Evolutionary conservation across 2,113 vertebrate genomes (phyloP), one percentile per base, ranked within the genome.

Genomic region (Dipodomys ordii): DNA sequence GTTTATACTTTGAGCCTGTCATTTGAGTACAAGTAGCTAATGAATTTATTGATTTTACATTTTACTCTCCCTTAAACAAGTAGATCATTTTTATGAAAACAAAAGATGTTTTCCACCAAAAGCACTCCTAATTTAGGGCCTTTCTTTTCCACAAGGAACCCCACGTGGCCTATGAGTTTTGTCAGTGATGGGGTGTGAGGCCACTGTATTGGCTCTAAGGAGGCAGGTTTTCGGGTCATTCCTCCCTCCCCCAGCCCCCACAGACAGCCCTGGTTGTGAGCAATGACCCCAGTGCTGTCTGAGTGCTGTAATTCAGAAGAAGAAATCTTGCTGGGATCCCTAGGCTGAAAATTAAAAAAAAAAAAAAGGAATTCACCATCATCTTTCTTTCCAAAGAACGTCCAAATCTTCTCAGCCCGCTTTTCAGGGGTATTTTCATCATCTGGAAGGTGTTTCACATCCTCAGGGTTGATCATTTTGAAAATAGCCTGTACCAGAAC

Each of bases 361-460:
- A 2, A 6, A 35, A 53, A 94, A 76, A 74, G 15, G 12, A 22
- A 90, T 20, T 98, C 98, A 99, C 99, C 99, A 19, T 99, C 98
- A 0, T 99, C 99, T 76, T 98, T 98, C 97, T 99, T 99, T 78
- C 98, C 98, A 11, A 99, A 99, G 97, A 98, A 99, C 0, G 93
- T 64, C 99, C 99, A 99, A 96, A 99, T 98, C 97, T 99, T 99
- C 89, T 98, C 98, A 0, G 99, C 97, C 94, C 99, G 98, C 93
- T 99, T 99, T 88, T 99, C 99, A 0, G 99, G 99, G 0, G 99
- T 99, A 96, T 99, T 98, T 88, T 99, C 99, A 12, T 99, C 99
- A 1, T 99, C 98, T 0, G 99, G 98, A 53, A 99, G 98, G 71
- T 95, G 95, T 81, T 98, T 98, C 95, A 98, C 97, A 35, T 99